Percentiles rank a stretch among this genome's conserved stretches.
Evolutionary conservation across 2,113 vertebrate species (phyloP).

Genomic region (Casuarius casuarius): DNA sequence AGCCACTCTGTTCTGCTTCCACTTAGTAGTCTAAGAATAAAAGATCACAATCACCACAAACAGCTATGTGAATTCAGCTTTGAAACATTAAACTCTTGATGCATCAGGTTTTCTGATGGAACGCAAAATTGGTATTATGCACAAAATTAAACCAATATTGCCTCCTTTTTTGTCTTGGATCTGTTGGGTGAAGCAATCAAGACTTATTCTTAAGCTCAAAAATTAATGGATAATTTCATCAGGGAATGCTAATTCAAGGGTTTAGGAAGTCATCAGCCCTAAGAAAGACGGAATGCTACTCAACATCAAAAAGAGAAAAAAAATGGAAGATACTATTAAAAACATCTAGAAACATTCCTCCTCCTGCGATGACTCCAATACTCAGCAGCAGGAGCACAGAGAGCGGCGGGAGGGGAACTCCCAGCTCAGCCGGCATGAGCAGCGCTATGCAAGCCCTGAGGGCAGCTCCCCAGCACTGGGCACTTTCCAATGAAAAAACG

Average conservation of each 20-base stretch:
- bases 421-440: accelerated
- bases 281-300: neutral
- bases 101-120: neutral
- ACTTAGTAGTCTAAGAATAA: slow-evolving; percentile 9
- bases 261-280: neutral
- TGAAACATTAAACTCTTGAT: neutral
- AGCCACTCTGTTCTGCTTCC: slow-evolving; percentile 34
- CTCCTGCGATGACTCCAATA: neutral
- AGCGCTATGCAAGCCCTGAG: accelerated
- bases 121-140: neutral
- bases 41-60: slow-evolving; percentile 21
- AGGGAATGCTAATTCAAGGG: neutral
- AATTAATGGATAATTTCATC: slow-evolving; percentile 7
- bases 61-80: neutral
- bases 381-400: neutral
- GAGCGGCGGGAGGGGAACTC: neutral
- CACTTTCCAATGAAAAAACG: neutral
- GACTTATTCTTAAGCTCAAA: neutral
- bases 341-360: neutral
- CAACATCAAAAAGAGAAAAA: neutral
- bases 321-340: neutral
- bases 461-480: neutral
- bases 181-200: neutral
- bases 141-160: slow-evolving; percentile 47
- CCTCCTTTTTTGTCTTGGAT: neutral